Evolutionary conservation across 2,888 invertebrate genomes (phyloP), one percentile per base, ranked within the genome.

Genomic region (Apantesis nais): DNA sequence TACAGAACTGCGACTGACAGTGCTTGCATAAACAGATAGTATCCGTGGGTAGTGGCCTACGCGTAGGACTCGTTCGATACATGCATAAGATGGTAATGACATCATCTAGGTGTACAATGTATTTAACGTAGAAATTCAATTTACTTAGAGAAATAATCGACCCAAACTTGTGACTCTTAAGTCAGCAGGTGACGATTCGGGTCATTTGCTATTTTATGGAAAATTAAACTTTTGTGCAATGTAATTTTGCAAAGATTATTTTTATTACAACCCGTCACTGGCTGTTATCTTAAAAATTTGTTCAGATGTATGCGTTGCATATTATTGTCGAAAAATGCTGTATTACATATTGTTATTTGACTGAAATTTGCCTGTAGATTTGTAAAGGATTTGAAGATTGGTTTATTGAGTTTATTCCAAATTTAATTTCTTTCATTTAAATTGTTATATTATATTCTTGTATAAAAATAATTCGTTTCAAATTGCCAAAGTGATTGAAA

Each of bases 1-100:
- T 19, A 39, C 39, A 60, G 37, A 63, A 63, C 48, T 71, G 80
- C 80, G 70, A 71, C 70, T 73, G 68, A 62, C 71, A 72, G 76
- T 48, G 65, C 63, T 71, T 76, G 73, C 75, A 75, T 71, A 78
- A 52, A 66, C 37, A 29, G 71, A 72, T 60, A 34, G 31, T 67
- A 12, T 31, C 39, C 65, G 79, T 79, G 70, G 79, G 80, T 48
- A 68, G 67, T 12, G 19, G 55, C 52, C 44, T 63, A 74, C 71
- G 60, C 52, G 39, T 52, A 70, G n/a, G 41, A 66, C 52, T 52
- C 44, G 62, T 60, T 66, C 63, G 58, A 71, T 73, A 70, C 63
- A 44, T 31, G 60, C n/a, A 60, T 74, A 72, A 69, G 69, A 72
- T 63, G 52, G 63, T 68, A 67, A 72, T 74, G 31, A 61, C 63